These are phyloP conservation scores for Orius insidiosus DNA, from an alignment of 1,140 invertebrate species.

Conservation along the genomic window DNA sequence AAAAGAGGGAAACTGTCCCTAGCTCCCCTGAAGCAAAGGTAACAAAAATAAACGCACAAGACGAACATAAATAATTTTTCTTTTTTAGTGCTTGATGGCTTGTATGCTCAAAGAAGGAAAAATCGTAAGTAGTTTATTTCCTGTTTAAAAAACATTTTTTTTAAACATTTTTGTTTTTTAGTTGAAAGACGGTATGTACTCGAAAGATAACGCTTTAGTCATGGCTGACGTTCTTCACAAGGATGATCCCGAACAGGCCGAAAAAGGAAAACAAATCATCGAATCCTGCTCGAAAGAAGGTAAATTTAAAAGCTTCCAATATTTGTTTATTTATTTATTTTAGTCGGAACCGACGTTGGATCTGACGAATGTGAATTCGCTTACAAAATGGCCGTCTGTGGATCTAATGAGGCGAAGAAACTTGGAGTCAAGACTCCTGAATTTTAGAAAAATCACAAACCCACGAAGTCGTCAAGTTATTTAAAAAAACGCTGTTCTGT, in stretches of 20 bases:
- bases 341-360: slow-evolving; percentile 6
- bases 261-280: slow-evolving; percentile 9
- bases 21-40: slow-evolving; percentile 1
- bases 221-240: slow-evolving; percentile 14
- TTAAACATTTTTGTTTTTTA: slow-evolving; percentile 1
- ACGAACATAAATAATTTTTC: not conserved
- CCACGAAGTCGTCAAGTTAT: too few species aligned
- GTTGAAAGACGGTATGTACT: slow-evolving; percentile 12
- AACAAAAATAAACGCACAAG: not conserved
- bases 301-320: not conserved
- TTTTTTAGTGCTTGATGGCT: slow-evolving; percentile 13
- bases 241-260: slow-evolving; percentile 7
- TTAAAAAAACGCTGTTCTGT: too few species aligned
- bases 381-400: slow-evolving; percentile 5
- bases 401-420: slow-evolving; percentile 7
- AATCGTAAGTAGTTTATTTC: slow-evolving; percentile 7
- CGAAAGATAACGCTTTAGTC: slow-evolving; percentile 10
- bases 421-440: not conserved
- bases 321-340: slow-evolving; percentile 1
- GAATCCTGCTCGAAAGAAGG: slow-evolving; percentile 6
- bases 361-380: slow-evolving; percentile 11
- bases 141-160: not conserved
- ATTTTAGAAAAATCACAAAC: too few species aligned
- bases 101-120: slow-evolving; percentile 14
- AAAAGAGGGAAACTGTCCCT: not conserved